Evolutionary conservation across 2,113 vertebrate species (phyloP).

Genomic region (Lamprotornis superbus): DNA sequence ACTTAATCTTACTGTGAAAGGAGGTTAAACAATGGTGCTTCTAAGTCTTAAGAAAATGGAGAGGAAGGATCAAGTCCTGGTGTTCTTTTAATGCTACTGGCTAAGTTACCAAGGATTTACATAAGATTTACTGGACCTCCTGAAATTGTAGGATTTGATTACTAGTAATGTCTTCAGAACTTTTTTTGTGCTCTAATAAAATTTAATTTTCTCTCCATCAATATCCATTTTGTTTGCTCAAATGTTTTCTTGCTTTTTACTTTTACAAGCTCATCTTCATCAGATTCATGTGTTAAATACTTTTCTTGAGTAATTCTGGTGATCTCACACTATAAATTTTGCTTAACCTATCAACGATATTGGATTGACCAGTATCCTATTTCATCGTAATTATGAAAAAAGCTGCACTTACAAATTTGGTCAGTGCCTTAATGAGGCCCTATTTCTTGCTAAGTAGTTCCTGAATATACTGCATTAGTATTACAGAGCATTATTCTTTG

Average conservation of each 20-base stretch:
- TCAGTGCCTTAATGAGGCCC: background rate
- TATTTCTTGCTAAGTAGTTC: conserved; percentile 14
- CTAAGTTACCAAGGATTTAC: background rate
- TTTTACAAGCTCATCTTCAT: background rate
- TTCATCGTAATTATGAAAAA: background rate
- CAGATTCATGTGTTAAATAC: background rate
- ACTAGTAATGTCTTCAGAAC: background rate
- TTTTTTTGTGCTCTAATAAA: background rate
- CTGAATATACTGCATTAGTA: background rate
- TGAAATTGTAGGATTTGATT: background rate
- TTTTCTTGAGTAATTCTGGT: background rate
- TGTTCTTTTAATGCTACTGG: background rate
- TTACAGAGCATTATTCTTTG: background rate
- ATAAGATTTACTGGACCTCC: background rate
- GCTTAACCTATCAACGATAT: background rate
- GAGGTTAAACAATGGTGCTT: background rate
- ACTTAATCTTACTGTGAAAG: background rate
- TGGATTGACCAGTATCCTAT: background rate
- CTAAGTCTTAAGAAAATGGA: background rate
- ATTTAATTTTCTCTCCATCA: background rate
- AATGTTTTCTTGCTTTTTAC: background rate
- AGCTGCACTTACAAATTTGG: background rate
- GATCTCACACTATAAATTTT: background rate
- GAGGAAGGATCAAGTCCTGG: background rate
- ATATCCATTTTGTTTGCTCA: background rate